Conservation (phyloP, 2,797 vertebrate species). For the Rhinella marina region DNA sequence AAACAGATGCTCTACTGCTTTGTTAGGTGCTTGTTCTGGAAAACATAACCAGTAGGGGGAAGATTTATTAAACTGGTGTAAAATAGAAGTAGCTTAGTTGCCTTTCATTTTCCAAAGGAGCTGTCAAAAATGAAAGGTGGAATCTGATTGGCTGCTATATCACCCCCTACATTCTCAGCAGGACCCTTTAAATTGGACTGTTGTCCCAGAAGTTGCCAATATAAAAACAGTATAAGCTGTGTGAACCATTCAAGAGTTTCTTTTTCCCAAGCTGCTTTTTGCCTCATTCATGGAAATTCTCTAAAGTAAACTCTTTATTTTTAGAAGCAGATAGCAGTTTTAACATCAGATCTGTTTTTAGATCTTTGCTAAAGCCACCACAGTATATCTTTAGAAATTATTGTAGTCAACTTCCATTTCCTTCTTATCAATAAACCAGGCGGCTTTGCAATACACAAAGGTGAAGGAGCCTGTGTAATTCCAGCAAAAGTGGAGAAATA, state of each 20-base stretch:
- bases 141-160: too few species aligned
- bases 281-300: background rate
- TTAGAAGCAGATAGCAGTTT: conserved; percentile 30
- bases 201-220: background rate
- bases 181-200: background rate
- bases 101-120: too few species aligned
- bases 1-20: too few species aligned
- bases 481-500: conserved; percentile 20
- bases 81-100: too few species aligned
- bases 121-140: too few species aligned
- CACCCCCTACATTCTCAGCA: too few species aligned
- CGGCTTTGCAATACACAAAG: conserved; percentile 40
- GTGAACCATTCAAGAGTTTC: background rate
- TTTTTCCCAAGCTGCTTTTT: background rate
- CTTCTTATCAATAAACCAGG: conserved; percentile 40
- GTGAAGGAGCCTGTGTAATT: conserved; percentile 24
- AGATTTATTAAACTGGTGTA: too few species aligned
- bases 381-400: conserved; percentile 43
- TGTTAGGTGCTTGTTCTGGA: too few species aligned
- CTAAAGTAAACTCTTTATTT: conserved; percentile 13
- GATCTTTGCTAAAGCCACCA: conserved; percentile 21
- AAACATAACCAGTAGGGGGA: too few species aligned
- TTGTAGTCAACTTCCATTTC: conserved; percentile 41
- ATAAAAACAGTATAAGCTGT: background rate
- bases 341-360: conserved; percentile 33